These are phyloP conservation scores for Ischnus inquisitorius DNA, from an alignment of 2,888 invertebrate genomes.

Conservation along the genomic window DNA sequence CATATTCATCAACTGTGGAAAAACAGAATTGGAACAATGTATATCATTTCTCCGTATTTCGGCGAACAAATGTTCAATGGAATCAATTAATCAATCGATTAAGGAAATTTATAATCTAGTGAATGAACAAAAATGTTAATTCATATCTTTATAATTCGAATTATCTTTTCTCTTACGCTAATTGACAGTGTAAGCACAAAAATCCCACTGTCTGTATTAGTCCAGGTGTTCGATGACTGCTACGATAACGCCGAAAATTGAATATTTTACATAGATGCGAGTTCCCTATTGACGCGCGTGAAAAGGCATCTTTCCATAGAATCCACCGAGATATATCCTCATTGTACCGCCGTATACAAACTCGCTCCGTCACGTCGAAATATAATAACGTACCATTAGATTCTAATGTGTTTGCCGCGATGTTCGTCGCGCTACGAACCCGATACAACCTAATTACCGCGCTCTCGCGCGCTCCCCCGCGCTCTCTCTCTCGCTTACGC, in stretches of 20 bases:
- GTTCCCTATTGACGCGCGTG: neutral
- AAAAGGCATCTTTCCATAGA: slow-evolving; percentile 10
- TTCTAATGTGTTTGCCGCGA: slow-evolving; percentile 79
- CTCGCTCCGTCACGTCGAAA: slow-evolving; percentile 75
- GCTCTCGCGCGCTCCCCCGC: slow-evolving; percentile 72
- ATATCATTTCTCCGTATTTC: too few relatives aligned
- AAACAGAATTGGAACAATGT: too few relatives aligned
- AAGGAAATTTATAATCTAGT: neutral
- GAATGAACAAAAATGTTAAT: neutral
- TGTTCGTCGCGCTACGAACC: slow-evolving; percentile 77
- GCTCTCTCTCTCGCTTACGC: slow-evolving; percentile 71
- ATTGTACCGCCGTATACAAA: slow-evolving; percentile 32
- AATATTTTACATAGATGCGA: neutral
- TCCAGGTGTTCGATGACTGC: neutral
- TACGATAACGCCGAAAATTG: neutral
- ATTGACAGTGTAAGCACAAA: neutral
- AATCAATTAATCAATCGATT: neutral
- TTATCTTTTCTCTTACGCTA: neutral
- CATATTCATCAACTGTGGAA: too few relatives aligned
- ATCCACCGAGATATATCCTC: neutral
- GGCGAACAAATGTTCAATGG: neutral
- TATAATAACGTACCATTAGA: slow-evolving; percentile 81
- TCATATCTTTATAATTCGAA: neutral
- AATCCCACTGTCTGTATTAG: neutral
- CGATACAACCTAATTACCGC: slow-evolving; percentile 84